Evolutionary conservation across 2,888 invertebrate genomes (phyloP).

Genomic region (Morpho helenor): DNA sequence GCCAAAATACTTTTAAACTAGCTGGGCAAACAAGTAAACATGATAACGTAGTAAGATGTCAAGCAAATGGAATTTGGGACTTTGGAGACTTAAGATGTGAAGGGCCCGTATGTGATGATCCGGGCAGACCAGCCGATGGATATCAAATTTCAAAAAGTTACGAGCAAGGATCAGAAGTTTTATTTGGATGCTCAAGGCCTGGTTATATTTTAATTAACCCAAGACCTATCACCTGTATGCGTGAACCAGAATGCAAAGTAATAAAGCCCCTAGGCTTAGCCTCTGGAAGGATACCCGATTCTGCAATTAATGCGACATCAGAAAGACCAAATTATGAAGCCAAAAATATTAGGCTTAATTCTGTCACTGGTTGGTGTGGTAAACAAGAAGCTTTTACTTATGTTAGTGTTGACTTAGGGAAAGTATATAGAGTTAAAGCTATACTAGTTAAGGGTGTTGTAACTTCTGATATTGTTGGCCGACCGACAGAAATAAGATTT

Average conservation of each 20-base stretch:
- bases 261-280: conserved; percentile 94
- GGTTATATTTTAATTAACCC: conserved; percentile 96
- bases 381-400: conserved; percentile 98
- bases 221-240: conserved; percentile 92
- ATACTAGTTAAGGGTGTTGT: conserved; percentile 96
- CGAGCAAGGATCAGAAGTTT: conserved; percentile 93
- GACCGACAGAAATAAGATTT: conserved; percentile 97
- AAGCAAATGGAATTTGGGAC: conserved; percentile 97
- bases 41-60: conserved; percentile 95
- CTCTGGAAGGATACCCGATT: conserved; percentile 95
- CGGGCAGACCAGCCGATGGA: conserved; percentile 96
- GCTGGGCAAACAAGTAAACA: conserved; percentile 95
- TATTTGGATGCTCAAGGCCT: conserved; percentile 93
- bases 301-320: conserved; percentile 96
- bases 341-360: conserved; percentile 91
- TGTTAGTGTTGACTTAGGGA: conserved; percentile 95
- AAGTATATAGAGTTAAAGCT: conserved; percentile 94
- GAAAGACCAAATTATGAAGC: conserved; percentile 96
- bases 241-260: conserved; percentile 96
- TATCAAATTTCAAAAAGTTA: conserved; percentile 90
- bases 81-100: conserved; percentile 97
- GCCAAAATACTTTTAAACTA: conserved; percentile 96
- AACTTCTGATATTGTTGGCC: conserved; percentile 95
- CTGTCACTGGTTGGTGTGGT: conserved; percentile 98
- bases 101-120: conserved; percentile 98